phyloP scores from a whole-genome alignment of 2,888 invertebrate genomes.

The Galeruca laticollis region DNA sequence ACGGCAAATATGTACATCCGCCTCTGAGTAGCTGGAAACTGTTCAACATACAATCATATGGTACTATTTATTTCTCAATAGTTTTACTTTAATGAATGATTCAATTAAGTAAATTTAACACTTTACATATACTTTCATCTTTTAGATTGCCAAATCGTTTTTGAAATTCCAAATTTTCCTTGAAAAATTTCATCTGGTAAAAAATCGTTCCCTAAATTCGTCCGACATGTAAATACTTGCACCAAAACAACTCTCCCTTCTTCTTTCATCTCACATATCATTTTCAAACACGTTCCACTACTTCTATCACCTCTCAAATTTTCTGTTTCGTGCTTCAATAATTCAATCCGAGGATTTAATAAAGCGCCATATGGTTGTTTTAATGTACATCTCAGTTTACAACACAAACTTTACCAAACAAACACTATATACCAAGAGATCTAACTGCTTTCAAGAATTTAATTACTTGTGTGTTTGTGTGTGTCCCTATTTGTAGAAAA shows the following conservation, averaged over 20 bases:
- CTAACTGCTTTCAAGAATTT: slow-evolving; percentile 32
- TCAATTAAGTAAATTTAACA: too few relatives aligned
- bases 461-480: slow-evolving; percentile 21
- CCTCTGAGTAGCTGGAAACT: too few relatives aligned
- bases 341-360: slow-evolving; percentile 60
- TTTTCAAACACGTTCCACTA: slow-evolving; percentile 45
- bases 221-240: too few relatives aligned
- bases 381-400: slow-evolving; percentile 53
- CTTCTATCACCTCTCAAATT: slow-evolving; percentile 51
- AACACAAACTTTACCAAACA: slow-evolving; percentile 41
- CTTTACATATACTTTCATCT: too few relatives aligned
- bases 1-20: too few relatives aligned
- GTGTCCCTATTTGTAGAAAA: slow-evolving; percentile 11
- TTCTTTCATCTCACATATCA: slow-evolving; percentile 54
- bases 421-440: slow-evolving; percentile 24
- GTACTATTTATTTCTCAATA: too few relatives aligned
- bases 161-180: too few relatives aligned
- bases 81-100: too few relatives aligned
- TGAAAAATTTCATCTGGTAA: too few relatives aligned
- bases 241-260: background rate
- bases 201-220: too few relatives aligned
- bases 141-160: too few relatives aligned
- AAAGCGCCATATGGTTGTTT: slow-evolving; percentile 54
- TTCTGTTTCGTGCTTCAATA: slow-evolving; percentile 61
- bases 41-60: too few relatives aligned